Percentiles rank a stretch among this genome's conserved stretches.
Conservation (phyloP, 2,888 invertebrate genomes). For the Rhagophthalmus giganteus region DNA sequence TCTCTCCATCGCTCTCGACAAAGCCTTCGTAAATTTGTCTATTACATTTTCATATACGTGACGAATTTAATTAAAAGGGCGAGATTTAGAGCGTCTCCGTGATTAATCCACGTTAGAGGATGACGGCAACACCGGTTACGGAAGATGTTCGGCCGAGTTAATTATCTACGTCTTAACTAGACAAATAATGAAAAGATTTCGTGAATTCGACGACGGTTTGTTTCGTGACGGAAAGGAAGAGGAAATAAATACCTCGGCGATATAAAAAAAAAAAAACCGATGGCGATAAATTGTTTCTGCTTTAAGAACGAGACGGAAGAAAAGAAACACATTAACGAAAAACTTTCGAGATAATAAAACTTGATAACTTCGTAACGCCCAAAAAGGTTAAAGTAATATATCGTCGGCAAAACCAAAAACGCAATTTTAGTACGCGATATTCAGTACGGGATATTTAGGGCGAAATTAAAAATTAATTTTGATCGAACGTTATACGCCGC, state of each 20-base stretch:
- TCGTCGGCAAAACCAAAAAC: background rate
- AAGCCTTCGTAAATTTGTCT: no score
- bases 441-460: no score
- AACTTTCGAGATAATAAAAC: slow-evolving; percentile 4
- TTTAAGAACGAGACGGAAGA: slow-evolving; percentile 6
- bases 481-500: background rate
- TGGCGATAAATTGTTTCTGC: slow-evolving; percentile 6
- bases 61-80: slow-evolving; percentile 7
- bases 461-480: background rate
- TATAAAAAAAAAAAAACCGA: slow-evolving; percentile 7
- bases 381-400: slow-evolving; percentile 3
- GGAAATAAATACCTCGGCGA: slow-evolving; percentile 6
- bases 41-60: no score
- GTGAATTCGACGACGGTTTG: background rate
- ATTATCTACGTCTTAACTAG: background rate
- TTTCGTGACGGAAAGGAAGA: background rate
- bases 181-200: background rate
- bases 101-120: slow-evolving; percentile 1
- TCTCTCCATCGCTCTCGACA: slow-evolving; percentile 1
- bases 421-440: background rate
- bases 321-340: slow-evolving; percentile 7
- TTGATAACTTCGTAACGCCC: slow-evolving; percentile 4
- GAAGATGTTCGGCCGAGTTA: background rate
- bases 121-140: background rate
- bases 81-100: slow-evolving; percentile 1